Evolutionary conservation across 2,797 vertebrate species (phyloP), one percentile per base, ranked within the genome.

Genomic region (Halcyon smyrnensis): DNA sequence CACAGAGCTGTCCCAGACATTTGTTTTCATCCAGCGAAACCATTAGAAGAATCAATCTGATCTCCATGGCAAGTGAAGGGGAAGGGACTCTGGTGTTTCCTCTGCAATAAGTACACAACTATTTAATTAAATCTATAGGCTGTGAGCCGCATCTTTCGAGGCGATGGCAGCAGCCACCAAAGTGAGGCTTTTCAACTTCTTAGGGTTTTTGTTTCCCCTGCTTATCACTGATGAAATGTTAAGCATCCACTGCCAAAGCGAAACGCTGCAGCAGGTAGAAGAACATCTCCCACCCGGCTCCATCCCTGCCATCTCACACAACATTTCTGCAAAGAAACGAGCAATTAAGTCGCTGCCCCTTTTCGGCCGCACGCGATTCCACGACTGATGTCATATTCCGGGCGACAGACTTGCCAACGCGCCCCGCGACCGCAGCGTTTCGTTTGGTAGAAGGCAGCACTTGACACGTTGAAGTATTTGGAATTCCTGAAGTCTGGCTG

Each of bases 401-500:
- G 83, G 89, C 12, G 78, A 91, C 92, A 94, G 95, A 83, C 87
- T 78, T 78, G 89, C 6, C 76, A 93, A 78, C 15, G 15, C 36
- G 28, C 87, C 81, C 93, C 12, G 84, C 92, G 80, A 87, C 75
- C 46, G 1, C 12, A 74, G 87, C 89, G 43, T 86, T 96, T 90
- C 12, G 76, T 95, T 95, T 69, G 37, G 37, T 39, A 45, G 77
- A 63, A 97, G 87, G 46, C 87, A 48, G 89, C 80, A 64, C 91
- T 96, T 91, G 93, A 96, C 93, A 92, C 80, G 4, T 79, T 78
- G 76, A 93, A 96, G 89, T 59, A 93, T 88, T 95, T 89, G 93
- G 90, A 95, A 95, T 95, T 96, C 91, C 95, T 91, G 62, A 95
- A 96, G 94, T 87, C 91, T 95, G 91, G 93, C 95, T 95, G 94